phyloP scores from a whole-genome alignment of 2,797 vertebrate genomes.

The Pteropus rufus region DNA sequence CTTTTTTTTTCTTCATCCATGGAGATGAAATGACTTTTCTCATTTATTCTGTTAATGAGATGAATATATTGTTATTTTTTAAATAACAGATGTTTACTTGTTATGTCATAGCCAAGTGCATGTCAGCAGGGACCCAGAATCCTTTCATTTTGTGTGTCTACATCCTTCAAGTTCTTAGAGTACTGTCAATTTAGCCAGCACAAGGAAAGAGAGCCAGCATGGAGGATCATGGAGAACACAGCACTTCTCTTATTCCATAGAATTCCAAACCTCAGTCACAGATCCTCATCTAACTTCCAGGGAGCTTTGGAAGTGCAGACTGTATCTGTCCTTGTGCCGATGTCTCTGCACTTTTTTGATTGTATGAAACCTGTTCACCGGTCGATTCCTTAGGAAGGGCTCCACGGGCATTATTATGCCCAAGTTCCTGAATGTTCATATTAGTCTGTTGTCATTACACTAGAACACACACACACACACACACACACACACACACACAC shows the following conservation, averaged over 20 bases:
- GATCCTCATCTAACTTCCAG: neutral
- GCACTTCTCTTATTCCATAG: neutral
- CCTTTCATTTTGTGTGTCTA: neutral
- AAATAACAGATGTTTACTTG: neutral
- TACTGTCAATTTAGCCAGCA: neutral
- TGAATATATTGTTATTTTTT: neutral
- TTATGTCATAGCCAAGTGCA: neutral
- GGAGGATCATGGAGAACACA: rapidly evolving
- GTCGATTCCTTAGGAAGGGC: neutral
- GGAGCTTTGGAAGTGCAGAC: too few species aligned
- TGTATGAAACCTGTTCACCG: neutral
- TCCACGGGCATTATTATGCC: neutral
- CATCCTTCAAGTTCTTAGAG: neutral
- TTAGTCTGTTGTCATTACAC: too few species aligned
- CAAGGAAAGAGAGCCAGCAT: neutral
- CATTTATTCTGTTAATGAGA: conserved; percentile 6
- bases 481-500: too few species aligned
- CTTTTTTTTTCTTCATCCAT: neutral
- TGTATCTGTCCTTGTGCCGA: neutral
- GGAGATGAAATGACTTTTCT: neutral
- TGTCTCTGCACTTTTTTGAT: neutral
- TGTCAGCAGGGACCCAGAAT: neutral
- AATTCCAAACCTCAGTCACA: neutral
- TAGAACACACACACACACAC: neutral
- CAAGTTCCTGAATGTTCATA: neutral